Evolutionary conservation across 2,113 vertebrate species (phyloP).

Genomic region (Dasyornis broadbenti): DNA sequence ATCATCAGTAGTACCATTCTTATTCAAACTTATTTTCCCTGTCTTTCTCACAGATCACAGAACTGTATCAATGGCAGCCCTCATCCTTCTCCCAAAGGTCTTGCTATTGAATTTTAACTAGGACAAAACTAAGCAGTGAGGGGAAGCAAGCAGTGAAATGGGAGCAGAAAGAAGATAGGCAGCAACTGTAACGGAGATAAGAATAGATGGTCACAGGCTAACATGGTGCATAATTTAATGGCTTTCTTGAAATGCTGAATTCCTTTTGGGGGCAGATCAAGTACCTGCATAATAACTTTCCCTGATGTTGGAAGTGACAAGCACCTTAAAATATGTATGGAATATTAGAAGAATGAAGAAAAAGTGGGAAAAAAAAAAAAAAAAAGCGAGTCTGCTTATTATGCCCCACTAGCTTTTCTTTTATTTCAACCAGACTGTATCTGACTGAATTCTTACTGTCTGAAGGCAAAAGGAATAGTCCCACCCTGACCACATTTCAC

Average conservation of each 20-base stretch:
- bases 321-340: constrained; percentile 53
- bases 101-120: constrained; percentile 20
- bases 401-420: background rate
- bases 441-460: constrained; percentile 34
- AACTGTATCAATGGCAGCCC: background rate
- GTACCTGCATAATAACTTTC: constrained; percentile 32
- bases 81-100: background rate
- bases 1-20: background rate
- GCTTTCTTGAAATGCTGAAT: constrained; percentile 19
- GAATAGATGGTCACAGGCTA: constrained; percentile 44
- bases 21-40: background rate
- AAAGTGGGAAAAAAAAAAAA: background rate
- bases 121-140: background rate
- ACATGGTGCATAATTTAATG: constrained; percentile 38
- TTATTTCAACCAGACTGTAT: constrained; percentile 13
- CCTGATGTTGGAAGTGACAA: background rate
- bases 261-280: constrained; percentile 14
- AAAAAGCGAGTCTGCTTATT: background rate
- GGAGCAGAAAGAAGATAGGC: background rate
- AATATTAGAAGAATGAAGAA: constrained; percentile 25
- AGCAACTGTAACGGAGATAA: background rate
- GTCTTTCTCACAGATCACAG: background rate
- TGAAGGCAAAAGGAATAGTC: constrained; percentile 21
- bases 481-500: constrained; percentile 31
- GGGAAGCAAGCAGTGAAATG: background rate